A percentile compares a stretch with the other conserved stretches of the same genome.
phyloP scores from a whole-genome alignment of 2,113 vertebrate species.

The Gymnorhina tibicen region DNA sequence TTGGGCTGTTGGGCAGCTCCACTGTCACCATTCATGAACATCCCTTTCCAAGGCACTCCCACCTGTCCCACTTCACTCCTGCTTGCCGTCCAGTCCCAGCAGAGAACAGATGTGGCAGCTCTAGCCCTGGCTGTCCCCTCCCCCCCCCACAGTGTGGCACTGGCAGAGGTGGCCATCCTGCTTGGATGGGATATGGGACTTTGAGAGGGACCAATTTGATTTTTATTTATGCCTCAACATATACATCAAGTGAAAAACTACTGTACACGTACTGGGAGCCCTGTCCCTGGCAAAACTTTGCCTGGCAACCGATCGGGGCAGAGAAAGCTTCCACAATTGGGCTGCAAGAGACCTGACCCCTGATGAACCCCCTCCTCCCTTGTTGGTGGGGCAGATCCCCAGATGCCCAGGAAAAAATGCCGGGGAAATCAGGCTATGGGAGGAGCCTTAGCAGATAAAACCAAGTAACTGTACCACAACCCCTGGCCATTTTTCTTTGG shows the following conservation, averaged over 20 bases:
- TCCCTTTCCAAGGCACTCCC: neutral
- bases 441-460: neutral
- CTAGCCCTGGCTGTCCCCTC: neutral
- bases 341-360: too few relatives aligned
- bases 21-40: neutral
- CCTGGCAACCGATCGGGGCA: neutral
- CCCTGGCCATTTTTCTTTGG: neutral
- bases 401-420: neutral
- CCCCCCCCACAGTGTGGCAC: too few relatives aligned
- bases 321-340: too few relatives aligned
- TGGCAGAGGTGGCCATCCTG: neutral
- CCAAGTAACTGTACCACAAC: neutral
- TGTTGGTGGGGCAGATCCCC: neutral
- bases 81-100: neutral
- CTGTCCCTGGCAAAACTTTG: neutral
- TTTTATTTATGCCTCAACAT: neutral
- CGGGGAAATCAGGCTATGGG: too few relatives aligned
- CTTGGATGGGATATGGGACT: neutral
- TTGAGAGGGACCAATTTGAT: neutral
- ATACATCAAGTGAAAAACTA: neutral
- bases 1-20: neutral
- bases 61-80: neutral
- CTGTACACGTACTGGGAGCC: too few relatives aligned
- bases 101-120: neutral
- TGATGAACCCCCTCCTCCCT: too few relatives aligned